Conservation (phyloP, 2,888 invertebrate genomes). For the Bhutanitis thaidina region DNA sequence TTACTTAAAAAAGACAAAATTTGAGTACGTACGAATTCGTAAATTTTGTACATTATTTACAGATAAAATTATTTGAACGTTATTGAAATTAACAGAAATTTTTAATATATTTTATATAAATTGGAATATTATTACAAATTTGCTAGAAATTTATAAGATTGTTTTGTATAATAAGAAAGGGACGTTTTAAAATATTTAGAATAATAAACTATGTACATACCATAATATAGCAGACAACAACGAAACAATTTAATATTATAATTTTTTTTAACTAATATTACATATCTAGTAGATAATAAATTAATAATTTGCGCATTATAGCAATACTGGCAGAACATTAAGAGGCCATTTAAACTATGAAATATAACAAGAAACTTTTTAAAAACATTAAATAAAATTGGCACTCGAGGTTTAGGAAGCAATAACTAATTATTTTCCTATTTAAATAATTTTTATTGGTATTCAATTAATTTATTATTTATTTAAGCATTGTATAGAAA, state of each 20-base stretch:
- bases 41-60: constrained; percentile 70
- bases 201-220: constrained; percentile 3
- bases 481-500: not conserved
- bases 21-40: constrained; percentile 36
- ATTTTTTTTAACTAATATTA: constrained; percentile 16
- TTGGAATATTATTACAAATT: constrained; percentile 5
- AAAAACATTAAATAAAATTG: constrained; percentile 24
- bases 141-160: not conserved
- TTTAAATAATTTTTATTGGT: not conserved
- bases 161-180: not conserved
- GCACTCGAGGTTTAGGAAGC: constrained; percentile 23
- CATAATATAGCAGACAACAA: constrained; percentile 16
- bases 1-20: constrained; percentile 44
- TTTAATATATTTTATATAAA: not conserved
- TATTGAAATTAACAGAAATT: not conserved
- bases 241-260: constrained; percentile 6
- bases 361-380: constrained; percentile 24
- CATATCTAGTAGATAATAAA: constrained; percentile 17
- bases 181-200: constrained; percentile 4
- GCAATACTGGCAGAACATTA: constrained; percentile 28
- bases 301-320: constrained; percentile 25
- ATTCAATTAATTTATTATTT: not conserved
- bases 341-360: constrained; percentile 25
- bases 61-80: constrained; percentile 25
- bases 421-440: constrained; percentile 5